Evolutionary conservation across 2,113 vertebrate genomes (phyloP).

Genomic region (Heloderma charlesbogerti): DNA sequence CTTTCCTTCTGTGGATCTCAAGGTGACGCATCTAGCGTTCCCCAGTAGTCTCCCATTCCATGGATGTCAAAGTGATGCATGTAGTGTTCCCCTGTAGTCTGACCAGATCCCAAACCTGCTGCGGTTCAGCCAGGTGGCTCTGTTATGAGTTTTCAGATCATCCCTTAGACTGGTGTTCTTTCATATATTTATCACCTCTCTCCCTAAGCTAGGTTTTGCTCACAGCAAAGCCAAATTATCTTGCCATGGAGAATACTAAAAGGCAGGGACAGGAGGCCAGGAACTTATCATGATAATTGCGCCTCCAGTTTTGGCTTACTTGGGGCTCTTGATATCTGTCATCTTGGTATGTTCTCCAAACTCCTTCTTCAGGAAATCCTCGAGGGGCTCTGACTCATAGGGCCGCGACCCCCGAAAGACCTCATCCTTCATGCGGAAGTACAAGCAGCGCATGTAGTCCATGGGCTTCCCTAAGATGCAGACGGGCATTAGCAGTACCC

Average conservation of each 20-base stretch:
- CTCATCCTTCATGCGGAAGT: constrained; percentile 98
- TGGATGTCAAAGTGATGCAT: too few species aligned
- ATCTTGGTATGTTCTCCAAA: constrained; percentile 98
- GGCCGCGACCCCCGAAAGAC: constrained; percentile 96
- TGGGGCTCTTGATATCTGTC: constrained; percentile 90
- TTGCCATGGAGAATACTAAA: background rate
- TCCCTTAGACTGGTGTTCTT: background rate
- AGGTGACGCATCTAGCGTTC: too few species aligned
- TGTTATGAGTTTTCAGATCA: background rate
- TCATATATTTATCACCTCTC: background rate
- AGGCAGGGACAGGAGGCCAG: background rate
- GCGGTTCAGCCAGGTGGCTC: background rate
- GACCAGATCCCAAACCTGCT: background rate
- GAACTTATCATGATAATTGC: background rate
- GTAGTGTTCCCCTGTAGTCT: background rate
- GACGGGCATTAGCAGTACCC: background rate
- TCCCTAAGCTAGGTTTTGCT: background rate
- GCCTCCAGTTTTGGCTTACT: constrained; percentile 75
- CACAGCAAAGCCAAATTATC: constrained; percentile 31
- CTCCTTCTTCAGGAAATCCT: constrained; percentile 96
- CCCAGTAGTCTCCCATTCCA: background rate
- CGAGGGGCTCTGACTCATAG: constrained; percentile 92
- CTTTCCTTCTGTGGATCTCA: background rate
- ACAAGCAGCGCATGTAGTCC: constrained; percentile 94
- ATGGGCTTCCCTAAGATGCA: constrained; percentile 88